Evolutionary conservation across 2,113 vertebrate genomes (phyloP).

Genomic region (Rhipidura dahli): DNA sequence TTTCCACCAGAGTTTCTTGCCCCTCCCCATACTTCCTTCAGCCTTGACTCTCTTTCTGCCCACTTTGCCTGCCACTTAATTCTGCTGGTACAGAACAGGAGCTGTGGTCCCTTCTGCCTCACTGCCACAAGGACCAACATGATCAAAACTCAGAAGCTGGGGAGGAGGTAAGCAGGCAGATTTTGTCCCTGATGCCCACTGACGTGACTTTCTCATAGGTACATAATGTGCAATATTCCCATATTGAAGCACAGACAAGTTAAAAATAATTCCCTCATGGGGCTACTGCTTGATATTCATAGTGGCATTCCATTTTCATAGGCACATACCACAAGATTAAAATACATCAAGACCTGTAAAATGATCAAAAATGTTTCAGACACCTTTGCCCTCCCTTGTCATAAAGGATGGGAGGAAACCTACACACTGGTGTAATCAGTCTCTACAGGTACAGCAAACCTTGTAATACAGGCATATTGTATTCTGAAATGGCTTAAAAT

Average conservation of each 20-base stretch:
- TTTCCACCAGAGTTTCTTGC: neutral
- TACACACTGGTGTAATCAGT: rapidly evolving
- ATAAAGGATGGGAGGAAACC: neutral
- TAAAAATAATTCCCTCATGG: neutral
- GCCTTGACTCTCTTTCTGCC: neutral
- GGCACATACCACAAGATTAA: neutral
- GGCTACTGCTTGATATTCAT: neutral
- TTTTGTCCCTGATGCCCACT: neutral
- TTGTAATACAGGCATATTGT: neutral
- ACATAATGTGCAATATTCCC: neutral
- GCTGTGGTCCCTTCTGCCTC: neutral
- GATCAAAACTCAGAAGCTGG: neutral
- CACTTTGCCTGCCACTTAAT: neutral
- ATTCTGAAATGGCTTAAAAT: neutral
- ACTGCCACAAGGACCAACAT: neutral
- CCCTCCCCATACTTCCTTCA: neutral
- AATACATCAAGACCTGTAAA: neutral
- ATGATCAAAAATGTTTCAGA: neutral
- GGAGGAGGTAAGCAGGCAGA: neutral
- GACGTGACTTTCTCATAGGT: neutral
- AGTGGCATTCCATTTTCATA: neutral
- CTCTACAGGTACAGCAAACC: neutral
- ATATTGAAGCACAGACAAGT: neutral
- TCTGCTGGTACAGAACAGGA: neutral
- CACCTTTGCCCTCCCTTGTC: neutral